phyloP scores from a whole-genome alignment of 2,113 vertebrate genomes.

The Gnathonemus echidnorhynchus region DNA sequence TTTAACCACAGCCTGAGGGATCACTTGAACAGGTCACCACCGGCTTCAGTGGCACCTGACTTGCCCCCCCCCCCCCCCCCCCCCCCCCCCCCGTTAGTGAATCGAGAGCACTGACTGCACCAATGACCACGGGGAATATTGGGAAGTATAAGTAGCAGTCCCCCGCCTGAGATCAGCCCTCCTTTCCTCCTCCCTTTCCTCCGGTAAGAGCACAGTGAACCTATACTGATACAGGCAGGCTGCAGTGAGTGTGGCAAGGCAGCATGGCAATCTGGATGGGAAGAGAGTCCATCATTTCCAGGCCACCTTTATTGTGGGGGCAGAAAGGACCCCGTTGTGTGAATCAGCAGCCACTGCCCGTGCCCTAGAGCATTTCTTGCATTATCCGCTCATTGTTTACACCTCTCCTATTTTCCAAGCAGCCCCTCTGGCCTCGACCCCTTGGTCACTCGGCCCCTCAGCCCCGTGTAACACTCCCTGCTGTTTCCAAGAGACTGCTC shows the following conservation, averaged over 20 bases:
- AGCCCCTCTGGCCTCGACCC: neutral
- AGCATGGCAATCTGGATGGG: too few species aligned
- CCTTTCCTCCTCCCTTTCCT: neutral
- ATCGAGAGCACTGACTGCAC: neutral
- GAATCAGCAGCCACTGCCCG: neutral
- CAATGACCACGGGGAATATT: neutral
- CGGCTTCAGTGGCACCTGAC: neutral
- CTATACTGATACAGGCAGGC: neutral
- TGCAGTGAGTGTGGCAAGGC: neutral
- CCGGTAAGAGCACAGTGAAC: neutral
- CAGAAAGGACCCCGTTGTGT: neutral
- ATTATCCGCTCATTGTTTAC: neutral
- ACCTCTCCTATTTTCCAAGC: neutral
- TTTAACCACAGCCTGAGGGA: neutral
- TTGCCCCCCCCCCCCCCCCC: neutral
- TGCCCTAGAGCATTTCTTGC: neutral
- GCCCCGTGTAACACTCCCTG: conserved; percentile 49
- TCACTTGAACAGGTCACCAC: neutral
- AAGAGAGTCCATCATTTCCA: neutral
- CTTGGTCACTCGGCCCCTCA: neutral
- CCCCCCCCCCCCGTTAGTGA: neutral
- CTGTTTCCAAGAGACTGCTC: conserved; percentile 28
- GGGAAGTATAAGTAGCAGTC: neutral
- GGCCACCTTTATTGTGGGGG: neutral
- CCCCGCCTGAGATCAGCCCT: neutral